Evolutionary conservation across 2,113 vertebrate species (phyloP).

Genomic region (Nibea coibor): DNA sequence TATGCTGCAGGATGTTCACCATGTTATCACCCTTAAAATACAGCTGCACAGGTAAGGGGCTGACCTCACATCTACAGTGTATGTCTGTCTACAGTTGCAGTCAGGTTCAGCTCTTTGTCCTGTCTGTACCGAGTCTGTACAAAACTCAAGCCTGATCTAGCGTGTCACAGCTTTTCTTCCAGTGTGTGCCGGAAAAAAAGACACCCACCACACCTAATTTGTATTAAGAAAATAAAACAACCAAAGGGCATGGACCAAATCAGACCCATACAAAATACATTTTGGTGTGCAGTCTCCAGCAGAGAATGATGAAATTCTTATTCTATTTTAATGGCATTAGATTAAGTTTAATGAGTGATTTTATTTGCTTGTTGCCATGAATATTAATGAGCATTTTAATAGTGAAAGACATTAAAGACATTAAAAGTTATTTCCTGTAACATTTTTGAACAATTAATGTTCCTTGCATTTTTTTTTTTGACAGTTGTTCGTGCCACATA

Average conservation of each 20-base stretch:
- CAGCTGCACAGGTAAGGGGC: constrained; percentile 94
- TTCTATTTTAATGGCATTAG: constrained; percentile 7
- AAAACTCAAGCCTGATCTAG: not conserved
- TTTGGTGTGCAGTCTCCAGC: not conserved
- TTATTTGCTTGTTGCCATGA: constrained; percentile 22
- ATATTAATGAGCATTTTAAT: constrained; percentile 37
- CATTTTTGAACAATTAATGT: constrained; percentile 1
- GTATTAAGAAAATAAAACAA: constrained; percentile 2
- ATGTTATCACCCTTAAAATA: constrained; percentile 98
- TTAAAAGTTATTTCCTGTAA: constrained; percentile 36
- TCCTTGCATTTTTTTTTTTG: not conserved
- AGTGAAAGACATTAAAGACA: constrained; percentile 1
- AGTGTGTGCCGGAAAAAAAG: not conserved
- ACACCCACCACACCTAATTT: not conserved
- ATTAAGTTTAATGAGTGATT: constrained; percentile 39
- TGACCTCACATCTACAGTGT: not conserved
- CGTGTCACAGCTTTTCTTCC: not conserved
- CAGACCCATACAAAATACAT: not conserved
- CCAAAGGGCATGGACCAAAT: constrained; percentile 20
- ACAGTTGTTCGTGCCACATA: not conserved
- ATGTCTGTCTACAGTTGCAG: not conserved
- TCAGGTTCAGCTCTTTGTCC: not conserved
- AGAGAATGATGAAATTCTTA: constrained; percentile 6
- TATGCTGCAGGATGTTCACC: constrained; percentile 99
- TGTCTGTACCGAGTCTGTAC: not conserved